Base-by-base conservation (phyloP, 2,888 invertebrate genomes). In the Chrysolina oricalcia region DNA sequence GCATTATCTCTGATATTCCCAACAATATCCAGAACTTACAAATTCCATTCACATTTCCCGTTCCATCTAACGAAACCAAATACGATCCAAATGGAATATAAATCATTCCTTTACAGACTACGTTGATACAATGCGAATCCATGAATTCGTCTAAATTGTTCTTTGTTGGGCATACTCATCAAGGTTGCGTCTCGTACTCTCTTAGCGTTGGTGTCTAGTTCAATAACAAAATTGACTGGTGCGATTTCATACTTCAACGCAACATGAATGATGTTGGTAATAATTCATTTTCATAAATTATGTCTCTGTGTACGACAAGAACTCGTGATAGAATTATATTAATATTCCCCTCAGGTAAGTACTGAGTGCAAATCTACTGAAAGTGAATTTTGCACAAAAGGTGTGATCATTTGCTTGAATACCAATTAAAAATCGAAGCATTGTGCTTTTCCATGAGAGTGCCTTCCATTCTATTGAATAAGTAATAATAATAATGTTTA, bases 101-200 rank as follows among this genome's bases (percentile, higher is more conserved):
- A 53, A 53, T 53, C 53, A 53, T 53, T 53, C 53, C 19, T 9
- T 53, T 19, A 53, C 53, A 19, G 21, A 53, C 53, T 35, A 35
- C 35, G 35, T 35, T 35, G 35, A 35, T 35, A 53, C 11, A 21
- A 53, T 21, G 13, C 53, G 19, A 43, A 53, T 53, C 53, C 53
- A 53, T 21, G 53, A 21, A 53, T 35, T 35, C 8, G 8, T 35
- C 35, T 8, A 35, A 35, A 35, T 35, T 35, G 11, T 13, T 53
- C 19, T 21, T 53, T 53, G 53, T 53, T 35, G 6, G 11, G 10
- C 21, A 5, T 53, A 13, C 11, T 23, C 53, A 21, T 13, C 53
- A 53, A 53, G 21, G 53, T 21, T 53, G 21, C 19, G 21, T 53
- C 53, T 53, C 21, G 21, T 21, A 21, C 21, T 53, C 10, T 21